Conservation (phyloP, 1,140 invertebrate genomes). For the Pachyrhynchus sulphureomaculatus region DNA sequence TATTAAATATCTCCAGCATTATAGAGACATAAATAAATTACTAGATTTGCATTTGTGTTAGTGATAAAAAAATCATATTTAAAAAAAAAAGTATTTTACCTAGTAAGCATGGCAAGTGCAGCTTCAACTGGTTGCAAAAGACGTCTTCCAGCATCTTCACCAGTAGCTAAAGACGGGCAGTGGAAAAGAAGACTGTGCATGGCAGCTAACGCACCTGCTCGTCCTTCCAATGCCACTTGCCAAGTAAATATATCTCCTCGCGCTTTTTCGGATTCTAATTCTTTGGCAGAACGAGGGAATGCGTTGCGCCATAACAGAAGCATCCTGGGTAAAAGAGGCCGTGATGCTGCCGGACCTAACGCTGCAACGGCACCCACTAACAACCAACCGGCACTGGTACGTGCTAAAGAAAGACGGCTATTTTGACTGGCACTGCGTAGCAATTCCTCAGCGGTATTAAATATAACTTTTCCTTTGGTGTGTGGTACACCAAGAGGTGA, state of each 20-base stretch:
- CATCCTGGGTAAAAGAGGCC: constrained; percentile 88
- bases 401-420: constrained; percentile 88
- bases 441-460: constrained; percentile 96
- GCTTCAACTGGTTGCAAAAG: constrained; percentile 88
- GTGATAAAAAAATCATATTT: no score
- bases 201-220: constrained; percentile 92
- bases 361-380: constrained; percentile 96
- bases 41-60: no score
- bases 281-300: constrained; percentile 93
- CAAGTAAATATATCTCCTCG: constrained; percentile 98
- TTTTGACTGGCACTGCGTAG: constrained; percentile 96
- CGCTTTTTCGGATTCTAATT: constrained; percentile 95
- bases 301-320: constrained; percentile 95
- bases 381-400: constrained; percentile 97
- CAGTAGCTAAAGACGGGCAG: constrained; percentile 87
- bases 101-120: constrained; percentile 89
- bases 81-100: constrained; percentile 61
- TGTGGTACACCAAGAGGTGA: constrained; percentile 96
- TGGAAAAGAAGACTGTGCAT: constrained; percentile 92
- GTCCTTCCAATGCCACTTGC: constrained; percentile 96
- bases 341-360: constrained; percentile 84
- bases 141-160: constrained; percentile 86
- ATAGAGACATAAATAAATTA: no score
- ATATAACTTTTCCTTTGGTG: constrained; percentile 94
- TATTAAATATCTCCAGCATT: no score